Conservation (phyloP, 2,888 invertebrate species). For the Hypomecis punctinalis region DNA sequence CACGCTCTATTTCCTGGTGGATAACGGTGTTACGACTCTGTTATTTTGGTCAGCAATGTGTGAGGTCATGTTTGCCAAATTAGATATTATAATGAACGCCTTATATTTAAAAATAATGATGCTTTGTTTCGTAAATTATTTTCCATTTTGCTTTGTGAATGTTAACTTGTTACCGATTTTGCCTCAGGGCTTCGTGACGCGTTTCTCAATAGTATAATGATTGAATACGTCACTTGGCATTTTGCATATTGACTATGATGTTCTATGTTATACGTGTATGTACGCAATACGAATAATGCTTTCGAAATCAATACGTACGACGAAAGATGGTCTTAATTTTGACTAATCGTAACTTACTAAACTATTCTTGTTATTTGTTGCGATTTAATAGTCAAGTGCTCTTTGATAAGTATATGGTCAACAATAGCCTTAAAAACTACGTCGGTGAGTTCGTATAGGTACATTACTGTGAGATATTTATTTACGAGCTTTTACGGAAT, state of each 20-base stretch:
- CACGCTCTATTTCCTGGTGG: slow-evolving; percentile 61
- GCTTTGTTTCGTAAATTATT: slow-evolving; percentile 41
- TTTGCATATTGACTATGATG: not conserved
- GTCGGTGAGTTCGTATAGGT: too few relatives aligned
- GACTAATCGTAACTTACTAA: too few relatives aligned
- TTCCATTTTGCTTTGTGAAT: slow-evolving; percentile 31
- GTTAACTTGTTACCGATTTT: slow-evolving; percentile 19
- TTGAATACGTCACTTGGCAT: slow-evolving; percentile 10
- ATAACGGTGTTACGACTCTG: slow-evolving; percentile 58
- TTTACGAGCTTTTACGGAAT: too few relatives aligned
- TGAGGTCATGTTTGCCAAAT: slow-evolving; percentile 61
- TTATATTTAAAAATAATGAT: slow-evolving; percentile 39
- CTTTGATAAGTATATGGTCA: too few relatives aligned
- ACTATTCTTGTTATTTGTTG: too few relatives aligned
- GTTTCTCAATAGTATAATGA: slow-evolving; percentile 5
- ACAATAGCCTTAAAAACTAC: too few relatives aligned
- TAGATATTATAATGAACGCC: slow-evolving; percentile 53
- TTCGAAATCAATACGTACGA: not conserved
- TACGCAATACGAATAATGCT: not conserved
- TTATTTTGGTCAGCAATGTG: slow-evolving; percentile 54
- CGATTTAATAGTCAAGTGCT: too few relatives aligned
- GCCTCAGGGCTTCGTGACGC: slow-evolving; percentile 8
- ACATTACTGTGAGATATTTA: too few relatives aligned
- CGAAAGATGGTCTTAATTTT: too few relatives aligned
- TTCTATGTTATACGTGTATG: not conserved